Evolutionary conservation across 2,797 vertebrate genomes (phyloP).

Genomic region (Hyperoplus lanceolatus): DNA sequence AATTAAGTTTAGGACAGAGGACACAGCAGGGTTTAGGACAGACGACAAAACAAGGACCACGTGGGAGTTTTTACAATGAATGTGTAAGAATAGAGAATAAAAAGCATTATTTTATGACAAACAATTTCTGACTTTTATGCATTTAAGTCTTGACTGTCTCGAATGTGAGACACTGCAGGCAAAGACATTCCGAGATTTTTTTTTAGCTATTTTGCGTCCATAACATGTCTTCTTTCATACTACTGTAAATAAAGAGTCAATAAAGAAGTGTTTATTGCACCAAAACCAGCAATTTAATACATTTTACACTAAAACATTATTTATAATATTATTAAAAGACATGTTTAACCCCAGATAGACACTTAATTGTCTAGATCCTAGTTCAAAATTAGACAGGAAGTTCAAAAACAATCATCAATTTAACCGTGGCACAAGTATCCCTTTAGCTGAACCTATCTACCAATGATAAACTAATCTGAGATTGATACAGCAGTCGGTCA

Average conservation of each 20-base stretch:
- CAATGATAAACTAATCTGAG: constrained; percentile 39
- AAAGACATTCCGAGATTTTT: too few relatives aligned
- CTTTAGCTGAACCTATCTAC: constrained; percentile 14
- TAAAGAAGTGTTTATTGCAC: neutral
- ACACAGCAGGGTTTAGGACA: constrained; percentile 73
- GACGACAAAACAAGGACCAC: constrained; percentile 48
- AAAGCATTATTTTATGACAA: constrained; percentile 5
- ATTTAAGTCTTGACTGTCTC: too few relatives aligned
- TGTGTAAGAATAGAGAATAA: neutral
- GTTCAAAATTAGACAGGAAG: neutral
- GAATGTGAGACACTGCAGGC: too few relatives aligned
- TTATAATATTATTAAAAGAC: neutral
- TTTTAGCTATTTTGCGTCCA: too few relatives aligned
- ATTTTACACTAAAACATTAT: neutral
- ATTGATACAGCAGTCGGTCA: constrained; percentile 31
- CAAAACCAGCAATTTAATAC: neutral
- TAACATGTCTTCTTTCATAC: too few relatives aligned
- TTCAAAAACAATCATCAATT: constrained; percentile 11
- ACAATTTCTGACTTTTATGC: constrained; percentile 13
- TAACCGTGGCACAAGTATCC: neutral
- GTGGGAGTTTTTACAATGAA: constrained; percentile 32
- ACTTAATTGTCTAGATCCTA: too few relatives aligned
- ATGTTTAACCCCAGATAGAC: neutral
- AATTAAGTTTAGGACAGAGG: constrained; percentile 74
- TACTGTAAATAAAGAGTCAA: too few relatives aligned